A percentile compares a stretch with the other conserved stretches of the same genome.
Evolutionary conservation across 2,113 vertebrate genomes (phyloP).

Genomic region (Hemiscyllium ocellatum): DNA sequence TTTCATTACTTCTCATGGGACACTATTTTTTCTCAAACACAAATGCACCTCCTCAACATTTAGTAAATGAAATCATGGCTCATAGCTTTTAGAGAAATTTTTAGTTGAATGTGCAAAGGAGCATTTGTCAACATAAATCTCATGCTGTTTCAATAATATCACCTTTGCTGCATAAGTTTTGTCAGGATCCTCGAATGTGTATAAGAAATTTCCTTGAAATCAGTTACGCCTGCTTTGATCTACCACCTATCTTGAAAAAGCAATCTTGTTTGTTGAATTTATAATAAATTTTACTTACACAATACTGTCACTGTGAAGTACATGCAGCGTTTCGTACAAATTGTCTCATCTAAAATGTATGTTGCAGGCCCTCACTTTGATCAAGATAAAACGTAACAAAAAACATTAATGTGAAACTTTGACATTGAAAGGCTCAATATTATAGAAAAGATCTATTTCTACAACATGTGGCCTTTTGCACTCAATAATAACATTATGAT

Average conservation of each 20-base stretch:
- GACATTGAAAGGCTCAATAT: background rate
- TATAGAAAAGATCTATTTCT: background rate
- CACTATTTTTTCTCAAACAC: background rate
- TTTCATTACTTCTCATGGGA: background rate
- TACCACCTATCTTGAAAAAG: slow-evolving; percentile 21
- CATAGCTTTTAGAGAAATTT: background rate
- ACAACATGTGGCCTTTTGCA: background rate
- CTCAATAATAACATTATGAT: background rate
- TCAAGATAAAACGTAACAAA: background rate
- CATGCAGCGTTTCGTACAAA: background rate
- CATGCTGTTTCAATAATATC: slow-evolving; percentile 5
- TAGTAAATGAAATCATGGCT: background rate
- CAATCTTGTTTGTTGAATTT: background rate
- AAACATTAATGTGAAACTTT: slow-evolving; percentile 1
- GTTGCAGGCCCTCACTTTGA: background rate
- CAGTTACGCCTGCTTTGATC: background rate
- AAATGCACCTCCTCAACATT: background rate
- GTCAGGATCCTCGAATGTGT: background rate
- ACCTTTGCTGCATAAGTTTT: background rate
- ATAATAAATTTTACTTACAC: slow-evolving; percentile 15
- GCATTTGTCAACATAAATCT: slow-evolving; percentile 34
- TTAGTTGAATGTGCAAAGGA: background rate
- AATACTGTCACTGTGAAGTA: slow-evolving; percentile 13
- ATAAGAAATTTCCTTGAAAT: slow-evolving; percentile 19
- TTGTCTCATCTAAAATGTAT: background rate